A percentile compares a stretch with the other conserved stretches of the same genome.
These are phyloP conservation scores for Pelobates cultripes DNA, from an alignment of 2,797 vertebrate species.

Conservation along the genomic window DNA sequence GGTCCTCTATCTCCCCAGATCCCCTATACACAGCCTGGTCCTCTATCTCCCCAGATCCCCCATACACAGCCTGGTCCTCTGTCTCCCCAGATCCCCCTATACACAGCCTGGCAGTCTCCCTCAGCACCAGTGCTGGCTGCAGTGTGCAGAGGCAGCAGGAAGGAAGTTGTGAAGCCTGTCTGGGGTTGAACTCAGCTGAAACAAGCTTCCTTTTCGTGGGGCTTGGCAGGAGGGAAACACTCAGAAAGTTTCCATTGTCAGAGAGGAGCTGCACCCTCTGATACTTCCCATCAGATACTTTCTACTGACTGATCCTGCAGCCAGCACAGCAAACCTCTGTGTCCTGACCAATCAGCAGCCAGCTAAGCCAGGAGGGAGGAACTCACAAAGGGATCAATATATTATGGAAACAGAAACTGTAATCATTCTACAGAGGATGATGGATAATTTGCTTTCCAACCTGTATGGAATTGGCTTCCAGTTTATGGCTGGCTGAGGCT, in stretches of 20 bases:
- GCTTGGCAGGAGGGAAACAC: slow-evolving; percentile 72
- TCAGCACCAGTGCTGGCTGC: slow-evolving; percentile 59
- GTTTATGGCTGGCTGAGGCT: too few species aligned
- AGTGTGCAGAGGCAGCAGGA: slow-evolving; percentile 74
- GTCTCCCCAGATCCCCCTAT: too few species aligned
- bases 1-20: too few species aligned
- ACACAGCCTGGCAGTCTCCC: slow-evolving; percentile 16
- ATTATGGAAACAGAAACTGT: not conserved
- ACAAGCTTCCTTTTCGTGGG: slow-evolving; percentile 75
- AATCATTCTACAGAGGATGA: not conserved
- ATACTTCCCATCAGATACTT: not conserved
- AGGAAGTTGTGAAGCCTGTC: slow-evolving; percentile 83
- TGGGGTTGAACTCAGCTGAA: slow-evolving; percentile 81
- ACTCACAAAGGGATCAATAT: not conserved
- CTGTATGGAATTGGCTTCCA: too few species aligned
- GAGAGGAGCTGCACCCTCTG: slow-evolving; percentile 32
- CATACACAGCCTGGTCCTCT: too few species aligned
- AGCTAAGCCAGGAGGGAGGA: not conserved
- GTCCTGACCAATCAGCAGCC: slow-evolving; percentile 26
- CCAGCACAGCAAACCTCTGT: not conserved
- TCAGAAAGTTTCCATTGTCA: slow-evolving; percentile 77
- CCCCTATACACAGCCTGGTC: too few species aligned
- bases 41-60: too few species aligned
- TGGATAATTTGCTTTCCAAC: too few species aligned
- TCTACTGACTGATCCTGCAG: not conserved